phyloP scores from a whole-genome alignment of 2,888 invertebrate species.

The Pollenia amentaria region DNA sequence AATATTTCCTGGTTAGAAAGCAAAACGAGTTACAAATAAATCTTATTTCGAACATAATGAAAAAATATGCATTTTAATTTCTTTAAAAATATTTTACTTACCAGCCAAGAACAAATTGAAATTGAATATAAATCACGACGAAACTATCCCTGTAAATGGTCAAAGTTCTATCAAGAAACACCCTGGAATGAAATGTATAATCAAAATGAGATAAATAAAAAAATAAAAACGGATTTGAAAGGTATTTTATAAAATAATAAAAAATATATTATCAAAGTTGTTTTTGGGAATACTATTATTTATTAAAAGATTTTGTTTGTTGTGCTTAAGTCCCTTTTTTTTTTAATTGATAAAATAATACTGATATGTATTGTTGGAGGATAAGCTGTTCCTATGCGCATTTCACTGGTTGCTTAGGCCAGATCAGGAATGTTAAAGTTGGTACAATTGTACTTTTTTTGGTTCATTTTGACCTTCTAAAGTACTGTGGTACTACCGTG shows the following conservation, averaged over 20 bases:
- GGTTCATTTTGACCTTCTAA: too few species aligned
- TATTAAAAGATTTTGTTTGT: too few species aligned
- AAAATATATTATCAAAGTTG: too few species aligned
- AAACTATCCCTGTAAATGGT: conserved; percentile 81
- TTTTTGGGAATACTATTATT: too few species aligned
- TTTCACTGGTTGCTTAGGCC: too few species aligned
- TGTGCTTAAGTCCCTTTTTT: too few species aligned
- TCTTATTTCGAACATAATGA: background rate
- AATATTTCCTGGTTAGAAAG: background rate
- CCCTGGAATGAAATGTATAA: conserved; percentile 80
- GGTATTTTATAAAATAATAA: conserved; percentile 14
- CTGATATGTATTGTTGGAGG: too few species aligned
- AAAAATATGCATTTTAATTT: background rate
- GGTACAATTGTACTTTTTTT: too few species aligned
- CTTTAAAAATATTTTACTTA: conserved; percentile 7
- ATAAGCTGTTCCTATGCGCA: too few species aligned
- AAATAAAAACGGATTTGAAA: conserved; percentile 62
- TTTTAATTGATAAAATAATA: too few species aligned
- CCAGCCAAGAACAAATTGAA: conserved; percentile 84
- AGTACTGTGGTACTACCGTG: too few species aligned
- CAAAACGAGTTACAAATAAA: background rate
- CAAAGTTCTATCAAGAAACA: conserved; percentile 76
- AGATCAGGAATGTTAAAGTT: too few species aligned
- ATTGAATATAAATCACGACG: conserved; percentile 81
- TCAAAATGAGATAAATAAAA: conserved; percentile 79